Evolutionary conservation across 2,797 vertebrate species (phyloP), one percentile per base, ranked within the genome.

Genomic region (Sus cebifrons): DNA sequence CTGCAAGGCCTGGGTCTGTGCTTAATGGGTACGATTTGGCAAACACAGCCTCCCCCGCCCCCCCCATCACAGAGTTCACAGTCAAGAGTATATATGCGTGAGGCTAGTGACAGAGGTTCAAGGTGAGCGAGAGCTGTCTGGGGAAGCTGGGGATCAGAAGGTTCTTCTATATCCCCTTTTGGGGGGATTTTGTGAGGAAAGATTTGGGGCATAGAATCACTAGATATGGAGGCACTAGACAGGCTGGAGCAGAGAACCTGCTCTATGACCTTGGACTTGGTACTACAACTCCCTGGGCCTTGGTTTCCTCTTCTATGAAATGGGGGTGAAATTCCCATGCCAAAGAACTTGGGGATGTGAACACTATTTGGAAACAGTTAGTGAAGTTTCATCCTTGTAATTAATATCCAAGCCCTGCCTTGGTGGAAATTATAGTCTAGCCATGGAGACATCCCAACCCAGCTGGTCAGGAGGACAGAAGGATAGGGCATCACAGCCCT

Each of bases 271-370:
- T 29, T 25, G 32, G 67, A n/a, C 70, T 93, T 89, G 54, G 49
- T 86, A 20, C 25, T 85, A 77, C 25, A 75, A 85, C 25, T 32
- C n/a, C 60, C 70, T 60, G 75, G 32, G 32, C 54, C 83, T 90
- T 81, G 67, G 49, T 91, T 91, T 85, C 18, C 79, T 15, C 2
- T 13, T 94, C 13, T 92, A 29, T 83, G 86, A 94, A 92, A 89
- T 89, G 40, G 58, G 60, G 21, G 79, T 23, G 3, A 86, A 65
- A 73, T 78, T 82, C 52, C 58, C 78, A 94, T 71, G 27, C n/a
- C 56, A 67, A 52, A 77, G 23, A 94, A 88, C 54, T 73, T 93
- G 58, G 67, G 52, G 49, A 32, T 44, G 32, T 73, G 79, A 88
- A 78, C 23, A 78, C 60, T 60, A 54, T 52, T 79, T 78, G 65